phyloP scores from a whole-genome alignment of 2,797 vertebrate genomes.

The Caiman crocodilus region DNA sequence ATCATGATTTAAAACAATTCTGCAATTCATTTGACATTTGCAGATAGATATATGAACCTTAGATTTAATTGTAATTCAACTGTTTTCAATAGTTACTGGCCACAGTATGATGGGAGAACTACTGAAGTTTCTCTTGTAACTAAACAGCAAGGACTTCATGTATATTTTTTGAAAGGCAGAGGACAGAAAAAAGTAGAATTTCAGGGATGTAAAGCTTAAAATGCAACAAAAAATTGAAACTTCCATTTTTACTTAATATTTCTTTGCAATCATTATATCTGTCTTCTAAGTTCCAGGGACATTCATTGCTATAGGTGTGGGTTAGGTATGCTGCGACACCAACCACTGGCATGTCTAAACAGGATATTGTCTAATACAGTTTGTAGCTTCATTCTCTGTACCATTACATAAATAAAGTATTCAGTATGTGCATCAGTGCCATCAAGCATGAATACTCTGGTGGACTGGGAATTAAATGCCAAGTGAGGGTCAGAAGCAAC shows the following conservation, averaged over 20 bases:
- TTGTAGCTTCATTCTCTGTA: constrained; percentile 76
- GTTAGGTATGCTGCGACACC: constrained; percentile 61
- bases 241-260: neutral
- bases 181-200: neutral
- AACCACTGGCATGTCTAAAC: constrained; percentile 70
- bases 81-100: constrained; percentile 28
- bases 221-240: constrained; percentile 1
- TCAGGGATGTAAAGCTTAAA: neutral
- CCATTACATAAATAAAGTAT: constrained; percentile 85
- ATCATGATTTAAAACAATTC: constrained; percentile 48
- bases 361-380: constrained; percentile 76
- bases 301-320: constrained; percentile 11
- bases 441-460: constrained; percentile 85
- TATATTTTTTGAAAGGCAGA: neutral
- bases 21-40: neutral
- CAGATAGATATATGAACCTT: neutral
- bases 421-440: constrained; percentile 84
- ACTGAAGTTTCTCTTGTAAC: neutral
- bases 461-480: constrained; percentile 90
- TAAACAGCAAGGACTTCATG: constrained; percentile 15
- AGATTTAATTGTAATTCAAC: constrained; percentile 24
- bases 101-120: neutral
- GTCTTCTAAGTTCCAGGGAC: constrained; percentile 52
- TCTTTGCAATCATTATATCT: constrained; percentile 29
- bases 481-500: constrained; percentile 89